phyloP scores from a whole-genome alignment of 2,113 vertebrate genomes.

The Lepus americanus region DNA sequence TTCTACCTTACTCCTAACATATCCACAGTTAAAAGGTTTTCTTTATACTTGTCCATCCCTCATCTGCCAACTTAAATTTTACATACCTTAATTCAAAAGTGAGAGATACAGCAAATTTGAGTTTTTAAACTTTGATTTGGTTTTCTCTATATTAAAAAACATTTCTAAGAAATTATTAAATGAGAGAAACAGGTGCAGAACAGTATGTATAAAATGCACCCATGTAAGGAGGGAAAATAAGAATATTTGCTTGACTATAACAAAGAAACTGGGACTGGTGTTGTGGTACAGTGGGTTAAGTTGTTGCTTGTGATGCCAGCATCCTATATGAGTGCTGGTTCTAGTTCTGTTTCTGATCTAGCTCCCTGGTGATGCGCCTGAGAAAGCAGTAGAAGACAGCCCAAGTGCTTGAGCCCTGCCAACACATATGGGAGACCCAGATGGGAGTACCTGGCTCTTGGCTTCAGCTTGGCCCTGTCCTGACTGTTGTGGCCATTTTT shows the following conservation, averaged over 20 bases:
- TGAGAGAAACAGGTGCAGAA: not conserved
- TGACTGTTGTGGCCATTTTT: no score
- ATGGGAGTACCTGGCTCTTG: no score
- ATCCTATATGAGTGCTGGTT: no score
- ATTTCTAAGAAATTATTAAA: not conserved
- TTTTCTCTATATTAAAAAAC: not conserved
- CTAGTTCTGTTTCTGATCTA: no score
- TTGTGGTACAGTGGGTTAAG: no score
- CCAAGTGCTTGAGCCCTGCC: no score
- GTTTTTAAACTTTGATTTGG: conserved; percentile 47
- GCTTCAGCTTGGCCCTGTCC: no score
- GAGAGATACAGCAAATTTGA: conserved; percentile 12
- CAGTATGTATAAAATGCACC: not conserved
- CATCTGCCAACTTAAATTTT: not conserved
- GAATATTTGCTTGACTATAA: conserved; percentile 24
- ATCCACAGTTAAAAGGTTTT: not conserved
- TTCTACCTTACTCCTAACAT: not conserved
- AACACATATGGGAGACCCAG: no score
- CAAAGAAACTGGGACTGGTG: not conserved
- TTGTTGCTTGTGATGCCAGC: no score
- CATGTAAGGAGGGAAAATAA: not conserved
- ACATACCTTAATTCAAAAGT: conserved; percentile 31
- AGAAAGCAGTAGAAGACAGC: no score
- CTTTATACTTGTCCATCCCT: not conserved
- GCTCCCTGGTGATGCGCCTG: no score